Base-by-base conservation (phyloP, 92 coral and sea anemone species). In the Porites evermanni region DNA sequence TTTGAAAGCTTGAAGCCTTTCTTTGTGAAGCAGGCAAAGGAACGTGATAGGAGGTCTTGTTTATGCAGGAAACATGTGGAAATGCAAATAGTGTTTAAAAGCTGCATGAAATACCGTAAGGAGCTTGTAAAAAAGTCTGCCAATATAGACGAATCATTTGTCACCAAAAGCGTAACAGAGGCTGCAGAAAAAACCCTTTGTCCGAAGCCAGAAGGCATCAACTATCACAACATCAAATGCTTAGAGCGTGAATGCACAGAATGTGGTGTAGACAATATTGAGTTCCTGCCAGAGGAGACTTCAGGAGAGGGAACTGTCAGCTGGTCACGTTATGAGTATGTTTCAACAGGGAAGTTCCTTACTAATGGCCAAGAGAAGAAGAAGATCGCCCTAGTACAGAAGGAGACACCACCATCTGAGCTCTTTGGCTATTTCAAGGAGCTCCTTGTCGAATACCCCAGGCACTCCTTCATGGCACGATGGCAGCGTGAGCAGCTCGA, bases 11-110 rank as follows among this genome's bases (percentile, higher is more conserved):
- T 85, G 10, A 89, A 92, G 75, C 95, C 95, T 1, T 89, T 92
- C 67, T 92, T 79, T 63, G 65, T 91, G 56, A 67, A 67, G n/a
- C 47, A 80, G 53, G 92, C 92, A 51, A 91, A 38, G 75, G 91
- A 88, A 79, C 88, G 38, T 19, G 94, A 88, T 66, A 52, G 92
- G 59, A 58, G 84, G 20, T 88, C 92, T 20, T 92, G 93, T 47
- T 72, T 86, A 44, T 92, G 91, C 68, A 71, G 91, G 23, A 85
- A 87, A 69, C 94, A 91, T 54, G 90, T 92, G n/a, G 95, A 92
- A 77, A 67, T 85, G 6, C 82, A 86, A 32, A 54, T 83, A 1
- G 80, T 86, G 4, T 92, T 89, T 16, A 82, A 79, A 73, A 81
- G 74, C 23, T 92, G 89, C 21, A 86, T 89, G 93, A 83, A 82